Percentiles rank a stretch among this genome's conserved stretches.
Evolutionary conservation across 2,113 vertebrate species (phyloP).

Genomic region (Carassius gibelio): DNA sequence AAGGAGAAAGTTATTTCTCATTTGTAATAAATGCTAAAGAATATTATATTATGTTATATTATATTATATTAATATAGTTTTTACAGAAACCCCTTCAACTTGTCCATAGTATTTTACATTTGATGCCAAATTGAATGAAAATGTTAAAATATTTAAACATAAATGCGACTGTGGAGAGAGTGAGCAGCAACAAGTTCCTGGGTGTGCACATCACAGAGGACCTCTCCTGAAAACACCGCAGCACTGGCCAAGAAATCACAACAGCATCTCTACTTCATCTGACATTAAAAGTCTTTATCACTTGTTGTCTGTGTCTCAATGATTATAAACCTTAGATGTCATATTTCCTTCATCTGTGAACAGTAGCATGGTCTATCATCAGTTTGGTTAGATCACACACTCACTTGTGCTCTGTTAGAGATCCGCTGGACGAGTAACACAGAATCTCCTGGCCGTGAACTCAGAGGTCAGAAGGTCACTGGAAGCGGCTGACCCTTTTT

Average conservation of each 20-base stretch:
- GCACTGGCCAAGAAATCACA: neutral
- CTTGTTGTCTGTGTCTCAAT: no score
- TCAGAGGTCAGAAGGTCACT: conserved; percentile 85
- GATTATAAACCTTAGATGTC: no score
- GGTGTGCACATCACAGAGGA: no score
- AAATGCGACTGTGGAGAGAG: no score
- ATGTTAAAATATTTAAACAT: neutral
- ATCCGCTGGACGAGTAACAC: no score
- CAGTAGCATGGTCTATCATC: neutral
- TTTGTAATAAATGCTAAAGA: no score
- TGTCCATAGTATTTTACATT: neutral
- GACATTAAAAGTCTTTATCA: neutral
- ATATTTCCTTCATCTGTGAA: no score
- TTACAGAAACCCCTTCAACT: neutral
- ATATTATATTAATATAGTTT: neutral
- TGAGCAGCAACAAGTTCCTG: no score
- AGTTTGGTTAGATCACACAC: neutral
- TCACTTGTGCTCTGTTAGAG: neutral
- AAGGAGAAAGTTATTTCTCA: no score
- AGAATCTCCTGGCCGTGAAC: no score
- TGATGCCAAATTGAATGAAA: neutral
- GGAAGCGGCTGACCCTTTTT: conserved; percentile 70
- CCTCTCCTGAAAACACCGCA: no score
- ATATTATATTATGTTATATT: neutral
- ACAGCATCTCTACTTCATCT: neutral